Evolutionary conservation across 2,797 vertebrate genomes (phyloP), one percentile per base, ranked within the genome.

Genomic region (Ceyx erithaca): DNA sequence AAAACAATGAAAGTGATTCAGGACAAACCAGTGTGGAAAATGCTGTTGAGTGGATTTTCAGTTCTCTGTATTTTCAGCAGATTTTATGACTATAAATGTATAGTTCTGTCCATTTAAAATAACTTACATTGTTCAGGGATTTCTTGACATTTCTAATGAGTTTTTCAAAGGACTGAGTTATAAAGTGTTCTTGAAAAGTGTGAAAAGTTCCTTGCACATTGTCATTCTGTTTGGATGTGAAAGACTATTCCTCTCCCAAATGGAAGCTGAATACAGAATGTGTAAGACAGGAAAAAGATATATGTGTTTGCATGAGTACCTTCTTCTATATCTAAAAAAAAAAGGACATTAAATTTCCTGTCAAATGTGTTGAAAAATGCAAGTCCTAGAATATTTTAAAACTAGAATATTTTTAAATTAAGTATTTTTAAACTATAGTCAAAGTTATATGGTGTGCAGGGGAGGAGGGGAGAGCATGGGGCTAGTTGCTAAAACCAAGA

Each of bases 1-100:
- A 55, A 78, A 87, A 90, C 28, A 95, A 75, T 93, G 77, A 58
- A 71, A 85, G 76, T 43, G 43, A 92, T 89, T 95, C 76, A 93
- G 76, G 43, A 83, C 87, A 87, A 95, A 89, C 69, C 92, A 95
- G 86, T 90, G 71, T 94, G 87, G 89, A 95, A 90, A 95, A 95
- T 61, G 61, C 89, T 67, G n/a, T 91, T 78, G 21, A 66, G 62
- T 78, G 63, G 79, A 85, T 93, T 94, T 93, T n/a, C 62, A 69
- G 62, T 64, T 41, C 33, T 93, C 58, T 40, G 28, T 80, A 46
- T 80, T 94, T 93, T 85, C 63, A 71, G 62, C 43, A 64, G 68
- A 30, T 82, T 95, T 94, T 85, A 48, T 16, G 19, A 35, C 33
- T 61, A 68, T 58, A 46, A 93, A 84, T 73, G 61, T 43, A 21